Conservation (phyloP, 2,113 vertebrate genomes). For the Embiotoca jacksoni region DNA sequence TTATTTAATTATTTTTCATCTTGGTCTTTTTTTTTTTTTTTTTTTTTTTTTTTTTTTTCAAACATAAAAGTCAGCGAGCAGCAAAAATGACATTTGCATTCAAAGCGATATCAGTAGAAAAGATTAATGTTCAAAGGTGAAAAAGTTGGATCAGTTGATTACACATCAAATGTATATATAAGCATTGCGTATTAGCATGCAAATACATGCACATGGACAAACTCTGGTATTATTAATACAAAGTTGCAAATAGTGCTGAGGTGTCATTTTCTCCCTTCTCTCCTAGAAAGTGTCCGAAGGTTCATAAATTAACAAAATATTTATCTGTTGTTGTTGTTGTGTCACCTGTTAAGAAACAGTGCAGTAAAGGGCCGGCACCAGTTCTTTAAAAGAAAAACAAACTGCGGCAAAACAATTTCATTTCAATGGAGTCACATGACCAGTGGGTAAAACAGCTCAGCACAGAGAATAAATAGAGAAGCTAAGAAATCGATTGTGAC, state of each 20-base stretch:
- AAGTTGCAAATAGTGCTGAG: background rate
- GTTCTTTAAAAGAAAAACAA: too few species aligned
- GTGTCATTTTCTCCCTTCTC: background rate
- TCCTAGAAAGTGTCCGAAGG: background rate
- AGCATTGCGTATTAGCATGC: constrained; percentile 25
- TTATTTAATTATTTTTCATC: constrained; percentile 48
- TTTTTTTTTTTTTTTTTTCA: constrained; percentile 7
- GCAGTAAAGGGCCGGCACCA: background rate
- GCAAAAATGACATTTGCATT: constrained; percentile 65
- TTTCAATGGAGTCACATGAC: too few species aligned
- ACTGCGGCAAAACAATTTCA: background rate
- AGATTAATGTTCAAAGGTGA: constrained; percentile 52
- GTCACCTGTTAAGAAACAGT: background rate
- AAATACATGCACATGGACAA: constrained; percentile 4
- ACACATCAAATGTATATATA: constrained; percentile 37
- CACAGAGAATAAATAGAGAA: too few species aligned
- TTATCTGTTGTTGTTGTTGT: background rate
- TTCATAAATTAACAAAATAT: background rate
- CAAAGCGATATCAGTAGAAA: constrained; percentile 42
- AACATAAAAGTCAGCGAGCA: constrained; percentile 41
- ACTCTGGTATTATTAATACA: background rate
- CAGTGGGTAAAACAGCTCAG: too few species aligned
- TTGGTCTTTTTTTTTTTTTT: background rate
- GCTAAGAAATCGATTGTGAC: too few species aligned
- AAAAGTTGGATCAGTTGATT: constrained; percentile 27